Base-by-base conservation (phyloP, 64 coral and sea anemone genomes). In the Anthopleura sola region DNA sequence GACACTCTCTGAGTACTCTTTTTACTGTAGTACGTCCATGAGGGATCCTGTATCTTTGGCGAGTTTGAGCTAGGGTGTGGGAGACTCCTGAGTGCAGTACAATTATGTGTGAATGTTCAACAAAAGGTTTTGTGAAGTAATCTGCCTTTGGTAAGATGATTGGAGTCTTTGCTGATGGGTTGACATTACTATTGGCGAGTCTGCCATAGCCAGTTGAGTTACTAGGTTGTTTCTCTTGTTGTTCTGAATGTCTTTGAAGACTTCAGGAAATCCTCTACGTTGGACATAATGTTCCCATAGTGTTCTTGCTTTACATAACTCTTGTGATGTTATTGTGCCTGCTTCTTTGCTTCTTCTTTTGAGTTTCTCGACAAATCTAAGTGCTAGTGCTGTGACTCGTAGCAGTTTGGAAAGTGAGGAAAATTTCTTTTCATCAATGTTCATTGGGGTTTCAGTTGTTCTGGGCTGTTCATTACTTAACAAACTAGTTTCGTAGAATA, bases 191-290 rank as follows among this genome's bases (percentile, higher is more conserved):
- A 74, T 86, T 86, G 37, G 55, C 51, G 36, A 89, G 57, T 83
- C 87, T 89, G 29, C 81, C 66, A 76, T 90, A 55, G 36, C 84
- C 20, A 91, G 74, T 86, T 91, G 90, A 78, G 60, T 83, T 36
- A 81, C 47, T 38, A 88, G 33, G 78, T 82, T 88, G 78, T 81
- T 88, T 88, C 55, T 88, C 58, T 81, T 82, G 56, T 88, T 49
- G 34, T 56, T 21, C n/a, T 68, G 58, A 39, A 81, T 38, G 55
- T 62, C 78, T 32, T 88, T 33, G 38, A 88, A 68, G 28, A 82
- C 87, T 38, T 58, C 58, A 33, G 55, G 58, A 68, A 88, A 88
- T 68, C 36, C 56, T 81, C 55, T 88, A n/a, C 37, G 80, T 82
- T 81, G 87, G 55, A 88, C 66, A 49, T 31, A 49, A 60, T 28